Evolutionary conservation across 2,113 vertebrate genomes (phyloP).

Genomic region (Psittacula cyanocephala): DNA sequence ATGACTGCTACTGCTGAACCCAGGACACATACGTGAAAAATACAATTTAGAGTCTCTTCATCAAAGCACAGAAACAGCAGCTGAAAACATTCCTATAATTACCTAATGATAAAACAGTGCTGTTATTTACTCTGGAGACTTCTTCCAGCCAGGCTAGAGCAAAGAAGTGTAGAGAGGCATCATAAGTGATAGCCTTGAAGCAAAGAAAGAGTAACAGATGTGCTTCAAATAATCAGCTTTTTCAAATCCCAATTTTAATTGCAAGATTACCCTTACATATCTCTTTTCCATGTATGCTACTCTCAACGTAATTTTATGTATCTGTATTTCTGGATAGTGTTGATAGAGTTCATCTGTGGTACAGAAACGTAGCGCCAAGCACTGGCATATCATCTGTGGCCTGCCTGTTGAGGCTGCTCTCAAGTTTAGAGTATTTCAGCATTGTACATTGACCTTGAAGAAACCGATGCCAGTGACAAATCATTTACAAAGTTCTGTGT

Average conservation of each 20-base stretch:
- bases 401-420: background rate
- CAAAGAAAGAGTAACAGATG: background rate
- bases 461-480: background rate
- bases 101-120: background rate
- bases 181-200: background rate
- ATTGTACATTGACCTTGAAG: accelerated
- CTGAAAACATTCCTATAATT: background rate
- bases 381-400: background rate
- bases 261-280: background rate
- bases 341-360: background rate
- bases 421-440: background rate
- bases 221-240: background rate
- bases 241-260: background rate
- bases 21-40: background rate
- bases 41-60: background rate
- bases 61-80: background rate
- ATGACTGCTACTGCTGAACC: no score
- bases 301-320: background rate
- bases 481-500: background rate
- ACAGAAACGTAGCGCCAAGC: background rate
- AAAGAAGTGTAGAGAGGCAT: background rate
- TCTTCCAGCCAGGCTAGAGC: background rate
- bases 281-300: background rate
- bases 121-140: background rate
- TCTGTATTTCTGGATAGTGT: background rate